phyloP scores from a whole-genome alignment of 2,113 vertebrate species.

The Tupaia tana region DNA sequence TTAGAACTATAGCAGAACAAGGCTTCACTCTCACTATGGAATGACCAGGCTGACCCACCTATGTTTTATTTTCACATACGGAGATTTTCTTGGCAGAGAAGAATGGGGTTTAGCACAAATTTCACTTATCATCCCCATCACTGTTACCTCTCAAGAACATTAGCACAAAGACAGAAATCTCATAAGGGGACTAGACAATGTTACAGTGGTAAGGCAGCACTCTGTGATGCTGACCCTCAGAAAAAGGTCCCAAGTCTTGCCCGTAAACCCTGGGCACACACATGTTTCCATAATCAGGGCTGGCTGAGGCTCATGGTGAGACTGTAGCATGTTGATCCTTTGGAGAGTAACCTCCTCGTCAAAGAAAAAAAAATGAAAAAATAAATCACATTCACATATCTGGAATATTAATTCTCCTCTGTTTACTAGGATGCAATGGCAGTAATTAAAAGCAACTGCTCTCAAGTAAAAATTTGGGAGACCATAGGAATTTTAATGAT shows the following conservation, averaged over 20 bases:
- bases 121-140: background rate
- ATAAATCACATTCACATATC: background rate
- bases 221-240: no score
- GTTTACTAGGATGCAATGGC: background rate
- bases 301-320: no score
- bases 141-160: background rate
- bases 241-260: no score
- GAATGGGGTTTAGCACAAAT: background rate
- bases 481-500: background rate
- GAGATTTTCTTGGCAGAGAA: background rate
- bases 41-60: background rate
- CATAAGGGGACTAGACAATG: background rate
- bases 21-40: constrained; percentile 1
- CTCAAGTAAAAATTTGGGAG: background rate
- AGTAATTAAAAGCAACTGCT: background rate
- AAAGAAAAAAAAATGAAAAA: no score
- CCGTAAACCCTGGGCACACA: no score
- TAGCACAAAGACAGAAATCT: background rate
- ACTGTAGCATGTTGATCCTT: no score
- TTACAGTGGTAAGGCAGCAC: no score
- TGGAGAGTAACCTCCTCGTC: no score
- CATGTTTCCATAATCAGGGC: no score
- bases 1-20: background rate
- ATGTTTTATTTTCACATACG: background rate
- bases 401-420: background rate